Evolutionary conservation across 2,888 invertebrate genomes (phyloP).

Genomic region (Phasia obesa): DNA sequence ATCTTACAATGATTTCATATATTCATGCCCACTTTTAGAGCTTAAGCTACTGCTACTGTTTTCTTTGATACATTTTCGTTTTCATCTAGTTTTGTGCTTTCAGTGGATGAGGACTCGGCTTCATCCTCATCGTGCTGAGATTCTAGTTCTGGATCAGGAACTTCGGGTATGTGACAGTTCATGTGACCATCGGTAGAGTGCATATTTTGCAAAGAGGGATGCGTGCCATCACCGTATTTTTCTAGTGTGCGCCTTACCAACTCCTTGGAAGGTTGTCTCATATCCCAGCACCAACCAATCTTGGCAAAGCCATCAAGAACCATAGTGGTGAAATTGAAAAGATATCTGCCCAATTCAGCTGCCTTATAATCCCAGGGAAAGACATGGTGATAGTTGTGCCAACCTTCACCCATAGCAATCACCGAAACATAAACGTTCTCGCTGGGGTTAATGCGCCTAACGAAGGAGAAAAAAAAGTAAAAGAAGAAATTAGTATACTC

Average conservation of each 20-base stretch:
- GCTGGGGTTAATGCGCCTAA: slow-evolving; percentile 89
- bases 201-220: slow-evolving; percentile 72
- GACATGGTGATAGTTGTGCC: slow-evolving; percentile 97
- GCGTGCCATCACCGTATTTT: slow-evolving; percentile 82
- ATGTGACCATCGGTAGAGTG: slow-evolving; percentile 59
- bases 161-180: slow-evolving; percentile 79
- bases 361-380: slow-evolving; percentile 97
- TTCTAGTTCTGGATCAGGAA: slow-evolving; percentile 79
- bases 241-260: slow-evolving; percentile 85
- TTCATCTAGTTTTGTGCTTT: slow-evolving; percentile 80
- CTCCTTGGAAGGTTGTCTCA: slow-evolving; percentile 86
- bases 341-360: slow-evolving; percentile 89
- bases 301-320: slow-evolving; percentile 87
- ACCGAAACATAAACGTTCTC: slow-evolving; percentile 90
- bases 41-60: slow-evolving; percentile 23
- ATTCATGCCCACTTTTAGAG: background rate
- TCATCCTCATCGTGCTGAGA: slow-evolving; percentile 74
- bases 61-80: slow-evolving; percentile 76
- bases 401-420: slow-evolving; percentile 92
- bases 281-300: slow-evolving; percentile 90
- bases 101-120: slow-evolving; percentile 80
- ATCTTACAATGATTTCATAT: slow-evolving; percentile 20
- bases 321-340: slow-evolving; percentile 87
- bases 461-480: slow-evolving; percentile 3
- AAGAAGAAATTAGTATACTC: background rate